Evolutionary conservation across 2,797 vertebrate species (phyloP), one percentile per base, ranked within the genome.

Genomic region (Acanthurus leucopareius): DNA sequence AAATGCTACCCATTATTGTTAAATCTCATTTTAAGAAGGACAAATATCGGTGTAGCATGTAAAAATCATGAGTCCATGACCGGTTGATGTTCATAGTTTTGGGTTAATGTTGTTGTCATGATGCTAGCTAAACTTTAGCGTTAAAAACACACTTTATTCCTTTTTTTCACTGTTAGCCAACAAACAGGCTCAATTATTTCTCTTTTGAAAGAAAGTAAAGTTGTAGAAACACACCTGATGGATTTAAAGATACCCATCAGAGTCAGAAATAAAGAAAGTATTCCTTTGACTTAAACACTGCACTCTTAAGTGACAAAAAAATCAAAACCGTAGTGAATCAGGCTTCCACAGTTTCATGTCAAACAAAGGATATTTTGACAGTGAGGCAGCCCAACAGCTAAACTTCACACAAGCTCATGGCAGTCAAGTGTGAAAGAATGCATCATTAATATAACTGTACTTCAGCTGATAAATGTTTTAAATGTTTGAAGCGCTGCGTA

Each of bases 391-490:
- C 20, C 8, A 15, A 22, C 15, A 54, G 54, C 17, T 42, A 1
- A 38, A 45, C 48, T 60, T 35, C 19, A 49, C n/a, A 40, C 6
- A 4, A 40, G 20, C 48, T 72, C 8, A 10, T 4, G 1, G 51
- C 25, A 58, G 19, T 67, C 7, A 15, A 75, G 22, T 58, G 53
- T 61, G 58, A 59, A 76, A 28, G 10, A 22, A 10, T 16, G 49
- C 40, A n/a, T 16, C 45, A 69, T 54, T 79, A 69, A 65, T 44
- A 68, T 71, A 57, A 28, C 40, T 16, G 9, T 48, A 11, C n/a
- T 10, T 56, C 13, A 16, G 51, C 32, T 79, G 16, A 42, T 83
- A 62, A 72, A 80, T 82, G 16, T 65, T 85, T 83, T 0, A 62
- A 19, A 44, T 66, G 6, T 47, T 67, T 61, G 28, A 73, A 73